Percentiles rank a stretch among this genome's conserved stretches.
Evolutionary conservation across 2,113 vertebrate genomes (phyloP).

Genomic region (Halcyon malimbica): DNA sequence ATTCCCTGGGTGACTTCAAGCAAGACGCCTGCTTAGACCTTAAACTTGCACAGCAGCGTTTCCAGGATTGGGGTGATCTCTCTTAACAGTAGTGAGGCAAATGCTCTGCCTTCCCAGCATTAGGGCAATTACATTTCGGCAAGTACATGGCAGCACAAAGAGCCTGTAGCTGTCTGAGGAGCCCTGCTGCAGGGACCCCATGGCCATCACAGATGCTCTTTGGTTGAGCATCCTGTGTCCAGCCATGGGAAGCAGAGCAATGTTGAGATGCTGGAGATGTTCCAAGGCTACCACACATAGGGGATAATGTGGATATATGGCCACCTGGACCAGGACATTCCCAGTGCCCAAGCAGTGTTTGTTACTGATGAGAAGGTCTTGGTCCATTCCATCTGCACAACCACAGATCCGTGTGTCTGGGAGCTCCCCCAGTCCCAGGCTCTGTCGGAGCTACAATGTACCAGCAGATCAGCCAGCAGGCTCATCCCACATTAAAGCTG

Average conservation of each 20-base stretch:
- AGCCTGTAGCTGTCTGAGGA: neutral
- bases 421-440: neutral
- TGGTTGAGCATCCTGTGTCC: neutral
- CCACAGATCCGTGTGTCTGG: neutral
- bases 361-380: neutral
- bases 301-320: accelerated
- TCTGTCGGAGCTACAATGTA: neutral
- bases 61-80: neutral
- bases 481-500: slow-evolving; percentile 38
- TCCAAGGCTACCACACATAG: neutral
- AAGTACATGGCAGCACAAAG: neutral
- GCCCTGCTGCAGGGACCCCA: neutral
- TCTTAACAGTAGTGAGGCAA: neutral
- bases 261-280: neutral
- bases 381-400: neutral
- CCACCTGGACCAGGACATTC: neutral
- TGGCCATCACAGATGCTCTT: accelerated
- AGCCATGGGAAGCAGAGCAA: neutral
- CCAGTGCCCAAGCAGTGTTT: neutral
- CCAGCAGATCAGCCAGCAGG: neutral
- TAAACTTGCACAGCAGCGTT: neutral
- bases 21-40: neutral
- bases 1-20: neutral
- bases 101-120: neutral
- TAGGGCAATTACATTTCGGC: neutral